Conservation (phyloP, 2,888 invertebrate species). For the Eupithecia dodoneata region DNA sequence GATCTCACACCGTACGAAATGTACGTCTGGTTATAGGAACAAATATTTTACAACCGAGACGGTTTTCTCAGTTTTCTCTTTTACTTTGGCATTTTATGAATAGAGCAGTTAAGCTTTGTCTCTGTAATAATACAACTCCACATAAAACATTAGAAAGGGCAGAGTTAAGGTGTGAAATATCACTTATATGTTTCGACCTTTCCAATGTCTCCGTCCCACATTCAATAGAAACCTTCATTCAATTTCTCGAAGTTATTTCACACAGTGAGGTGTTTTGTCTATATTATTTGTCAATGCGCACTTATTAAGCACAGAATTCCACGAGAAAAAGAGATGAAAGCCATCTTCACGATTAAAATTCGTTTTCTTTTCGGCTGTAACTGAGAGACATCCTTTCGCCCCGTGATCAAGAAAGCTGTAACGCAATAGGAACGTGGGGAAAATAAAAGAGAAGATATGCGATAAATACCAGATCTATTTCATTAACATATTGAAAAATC, state of each 20-base stretch:
- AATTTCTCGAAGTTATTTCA: constrained; percentile 25
- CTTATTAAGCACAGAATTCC: neutral
- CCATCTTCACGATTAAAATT: too few species aligned
- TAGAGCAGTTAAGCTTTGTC: neutral
- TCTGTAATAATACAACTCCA: constrained; percentile 1
- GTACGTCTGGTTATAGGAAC: neutral
- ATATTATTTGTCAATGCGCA: constrained; percentile 34
- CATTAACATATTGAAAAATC: too few species aligned
- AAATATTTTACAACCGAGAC: neutral
- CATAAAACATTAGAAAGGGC: constrained; percentile 20
- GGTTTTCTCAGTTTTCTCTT: constrained; percentile 11
- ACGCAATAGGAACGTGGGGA: too few species aligned
- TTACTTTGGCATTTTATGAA: constrained; percentile 17
- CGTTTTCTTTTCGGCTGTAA: too few species aligned
- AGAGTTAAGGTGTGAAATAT: constrained; percentile 19
- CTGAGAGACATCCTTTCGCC: too few species aligned
- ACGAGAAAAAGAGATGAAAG: too few species aligned
- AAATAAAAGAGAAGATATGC: too few species aligned
- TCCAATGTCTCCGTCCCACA: constrained; percentile 23
- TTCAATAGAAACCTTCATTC: constrained; percentile 31
- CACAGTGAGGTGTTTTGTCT: constrained; percentile 19
- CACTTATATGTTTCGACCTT: constrained; percentile 28
- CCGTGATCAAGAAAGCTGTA: too few species aligned
- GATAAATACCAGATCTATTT: too few species aligned
- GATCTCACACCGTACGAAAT: neutral